Evolutionary conservation across 2,797 vertebrate species (phyloP).

Genomic region (Sebastes nivosus): DNA sequence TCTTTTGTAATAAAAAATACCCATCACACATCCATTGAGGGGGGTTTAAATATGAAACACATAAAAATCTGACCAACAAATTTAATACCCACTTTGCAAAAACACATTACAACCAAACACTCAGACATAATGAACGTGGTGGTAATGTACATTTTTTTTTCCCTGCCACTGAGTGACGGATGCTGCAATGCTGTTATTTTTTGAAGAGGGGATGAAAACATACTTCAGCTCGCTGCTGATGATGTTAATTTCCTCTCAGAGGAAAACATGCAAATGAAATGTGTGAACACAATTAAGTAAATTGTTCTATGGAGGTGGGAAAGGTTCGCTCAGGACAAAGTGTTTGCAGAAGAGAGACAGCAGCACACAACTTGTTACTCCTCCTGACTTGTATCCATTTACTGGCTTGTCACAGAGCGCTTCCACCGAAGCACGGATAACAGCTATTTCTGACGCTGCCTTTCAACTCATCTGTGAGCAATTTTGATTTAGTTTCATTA

Average conservation of each 20-base stretch:
- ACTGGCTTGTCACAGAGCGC: slow-evolving; percentile 49
- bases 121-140: slow-evolving; percentile 75
- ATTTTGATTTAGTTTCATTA: slow-evolving; percentile 13
- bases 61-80: slow-evolving; percentile 50
- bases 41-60: slow-evolving; percentile 39
- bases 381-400: slow-evolving; percentile 58
- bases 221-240: slow-evolving; percentile 79
- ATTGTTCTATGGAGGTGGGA: slow-evolving; percentile 65
- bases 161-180: slow-evolving; percentile 59
- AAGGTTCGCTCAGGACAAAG: slow-evolving; percentile 61
- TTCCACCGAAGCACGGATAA: slow-evolving; percentile 24
- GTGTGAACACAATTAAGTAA: slow-evolving; percentile 73
- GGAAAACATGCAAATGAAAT: slow-evolving; percentile 82
- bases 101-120: slow-evolving; percentile 79
- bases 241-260: slow-evolving; percentile 81
- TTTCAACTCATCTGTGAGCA: slow-evolving; percentile 29
- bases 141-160: slow-evolving; percentile 71
- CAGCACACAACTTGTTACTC: slow-evolving; percentile 67
- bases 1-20: slow-evolving; percentile 22
- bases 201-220: slow-evolving; percentile 84
- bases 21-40: slow-evolving; percentile 25
- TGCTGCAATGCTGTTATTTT: slow-evolving; percentile 71
- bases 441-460: slow-evolving; percentile 21
- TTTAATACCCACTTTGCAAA: slow-evolving; percentile 74
- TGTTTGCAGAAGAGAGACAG: slow-evolving; percentile 57